Base-by-base conservation (phyloP, 2,797 vertebrate genomes). In the Geotrypetes seraphini region DNA sequence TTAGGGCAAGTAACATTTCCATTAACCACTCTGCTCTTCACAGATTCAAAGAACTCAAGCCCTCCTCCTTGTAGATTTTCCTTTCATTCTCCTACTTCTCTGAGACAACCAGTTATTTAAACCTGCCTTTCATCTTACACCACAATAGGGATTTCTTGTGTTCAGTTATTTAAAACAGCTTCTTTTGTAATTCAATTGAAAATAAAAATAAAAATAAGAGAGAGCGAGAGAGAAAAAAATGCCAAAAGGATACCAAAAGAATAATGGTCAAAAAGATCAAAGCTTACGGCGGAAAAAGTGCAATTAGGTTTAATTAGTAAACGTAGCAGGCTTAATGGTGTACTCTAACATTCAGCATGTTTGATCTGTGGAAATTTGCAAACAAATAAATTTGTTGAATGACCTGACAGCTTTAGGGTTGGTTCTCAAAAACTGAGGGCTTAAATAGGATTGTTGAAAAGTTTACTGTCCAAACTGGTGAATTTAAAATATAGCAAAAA, bases 281-380 rank as follows among this genome's bases (percentile, higher is more conserved):
- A 6, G 13, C 8, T 50, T 10, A 5, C 7, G 26, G 26, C 39
- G 53, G 23, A 12, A 22, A 41, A 39, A 63, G 39, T 25, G 5
- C 12, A 35, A 54, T 57, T 62, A 45, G 30, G 19, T 25, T 50
- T 41, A 25, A 33, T 52, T 53, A 46, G 12, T 39, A 36, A 31
- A n/a, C n/a, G n/a, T n/a, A n/a, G 16, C 19, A 47, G 46, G 38
- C 60, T 48, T 54, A 66, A 47, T 25, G 7, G 19, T 29, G 27
- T 16, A 7, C 1, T 22, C 28, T 47, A 31, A 39, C 55, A 27
- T 56, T 58, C 31, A 53, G 35, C 22, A 69, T 34, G 33, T 28
- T 57, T 55, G 28, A 19, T 34, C 33, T 50, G 24, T 22, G 28
- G 31, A 33, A 43, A 15, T 47, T 52, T 60, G 24, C 6, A 12